Evolutionary conservation across 2,797 vertebrate genomes (phyloP), one percentile per base, ranked within the genome.

Genomic region (Cossypha niveicapilla): DNA sequence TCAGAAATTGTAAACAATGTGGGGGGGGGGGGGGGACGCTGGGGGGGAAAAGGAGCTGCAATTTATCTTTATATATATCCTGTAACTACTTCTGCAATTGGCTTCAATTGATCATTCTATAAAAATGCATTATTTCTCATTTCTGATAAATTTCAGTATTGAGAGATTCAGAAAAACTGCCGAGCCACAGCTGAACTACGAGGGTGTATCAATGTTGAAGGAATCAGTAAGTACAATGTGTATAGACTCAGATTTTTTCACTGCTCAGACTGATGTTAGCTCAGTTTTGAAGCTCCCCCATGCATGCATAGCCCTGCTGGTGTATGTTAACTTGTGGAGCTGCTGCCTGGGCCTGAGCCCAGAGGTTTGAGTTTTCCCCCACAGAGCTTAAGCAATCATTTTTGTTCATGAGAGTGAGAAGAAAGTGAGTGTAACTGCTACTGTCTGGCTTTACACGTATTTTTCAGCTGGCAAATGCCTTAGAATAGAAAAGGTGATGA

Each of bases 401-500:
- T 60, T 18, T 71, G 53, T 48, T 91, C 63, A 5, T 37, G 61
- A 57, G 32, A 70, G 34, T 41, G 65, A 79, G 81, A 79, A 67
- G 71, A 88, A 87, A 84, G 44, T 37, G 65, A 92, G 19, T 56
- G 30, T 44, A 15, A 72, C 34, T 73, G 79, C 72, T 80, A 32
- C 83, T 0, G 4, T 75, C 72, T 74, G 79, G 56, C 57, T 83
- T 78, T 8, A 53, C 15, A 10, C 8, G 1, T 53, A 53, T 24
- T 92, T 88, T 81, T 76, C 75, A 61, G 28, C 68, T 91, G 68
- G 18, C 70, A 88, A 91, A 74, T 74, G 45, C 24, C 54, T 57
- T 6, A 11, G n/a, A 62, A 39, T 13, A 80, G 65, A 50, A 13
- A 77, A 85, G 66, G 32, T 88, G 57, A 25, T 78, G 48, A 72